Conservation (phyloP, 2,888 invertebrate species). For the Hyppa rectilinea region DNA sequence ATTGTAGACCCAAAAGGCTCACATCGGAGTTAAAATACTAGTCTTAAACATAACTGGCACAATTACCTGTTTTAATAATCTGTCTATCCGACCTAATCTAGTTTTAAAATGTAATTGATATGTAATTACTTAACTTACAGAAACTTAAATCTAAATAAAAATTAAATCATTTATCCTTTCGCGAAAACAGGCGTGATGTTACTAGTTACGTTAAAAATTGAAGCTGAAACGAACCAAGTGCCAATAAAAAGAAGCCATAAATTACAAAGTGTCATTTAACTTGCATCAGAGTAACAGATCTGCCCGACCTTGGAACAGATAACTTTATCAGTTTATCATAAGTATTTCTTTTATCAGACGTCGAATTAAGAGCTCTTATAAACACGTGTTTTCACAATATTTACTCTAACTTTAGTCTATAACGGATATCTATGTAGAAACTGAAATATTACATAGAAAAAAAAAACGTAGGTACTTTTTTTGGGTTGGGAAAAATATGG, state of each 20-base stretch:
- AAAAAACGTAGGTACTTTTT: too few species aligned
- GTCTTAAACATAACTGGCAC: neutral
- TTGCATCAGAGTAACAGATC: conserved; percentile 36
- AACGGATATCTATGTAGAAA: neutral
- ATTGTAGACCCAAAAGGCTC: neutral
- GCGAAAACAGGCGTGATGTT: neutral
- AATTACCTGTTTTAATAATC: neutral
- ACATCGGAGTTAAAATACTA: neutral
- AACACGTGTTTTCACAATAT: conserved; percentile 42
- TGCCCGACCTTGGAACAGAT: conserved; percentile 41
- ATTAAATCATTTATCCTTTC: too few species aligned
- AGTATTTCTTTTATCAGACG: conserved; percentile 52
- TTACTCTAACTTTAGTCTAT: neutral
- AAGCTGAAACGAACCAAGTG: neutral
- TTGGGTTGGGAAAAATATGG: too few species aligned
- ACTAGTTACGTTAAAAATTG: neutral
- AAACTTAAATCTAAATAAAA: too few species aligned
- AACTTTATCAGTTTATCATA: conserved; percentile 43
- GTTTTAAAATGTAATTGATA: too few species aligned
- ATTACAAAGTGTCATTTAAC: conserved; percentile 13
- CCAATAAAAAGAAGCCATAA: conserved; percentile 2
- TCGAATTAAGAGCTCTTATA: conserved; percentile 36
- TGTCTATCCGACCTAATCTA: too few species aligned
- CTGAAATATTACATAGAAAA: neutral
- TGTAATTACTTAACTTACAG: too few species aligned